Evolutionary conservation across 2,113 vertebrate genomes (phyloP), one percentile per base, ranked within the genome.

Genomic region (Chlorocebus sabaeus): DNA sequence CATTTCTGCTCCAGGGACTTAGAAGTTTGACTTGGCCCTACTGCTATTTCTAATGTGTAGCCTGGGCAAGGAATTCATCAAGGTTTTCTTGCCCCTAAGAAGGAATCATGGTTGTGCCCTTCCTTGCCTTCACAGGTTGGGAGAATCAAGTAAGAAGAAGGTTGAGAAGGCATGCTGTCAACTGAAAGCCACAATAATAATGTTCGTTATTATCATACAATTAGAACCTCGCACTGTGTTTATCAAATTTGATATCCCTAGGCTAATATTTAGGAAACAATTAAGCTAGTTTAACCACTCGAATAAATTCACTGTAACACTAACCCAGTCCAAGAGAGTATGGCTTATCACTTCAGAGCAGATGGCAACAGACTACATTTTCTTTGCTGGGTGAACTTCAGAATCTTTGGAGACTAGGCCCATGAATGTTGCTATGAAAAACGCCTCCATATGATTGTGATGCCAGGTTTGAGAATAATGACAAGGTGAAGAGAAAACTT

Each of bases 91-190:
- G 83, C 8, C 9, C 1, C 0, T 27, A 4, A 23, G 3, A 23
- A 50, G 48, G 38, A 2, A 14, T 72, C 0, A 0, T 30, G 20
- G 38, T n/a, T 64, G 1, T 38, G 27, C 3, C 25, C 4, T 64
- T 3, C 87, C 55, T 80, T 55, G 38, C 32, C 43, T 80, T 61
- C 38, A 2, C 1, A 35, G 10, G 2, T 5, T 57, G 50, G 45
- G 40, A 79, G 27, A 38, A 38, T 48, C 55, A 55, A 20, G 30
- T 5, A 17, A 48, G 50, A 68, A 8, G 22, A 73, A 17, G 45
- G 17, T 32, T 23, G 20, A 68, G 68, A 78, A 90, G 67, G 8
- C 43, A 18, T 38, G 27, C 6, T 43, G 27, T 72, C 82, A 70
- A 18, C 40, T 6, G 4, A 22, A 8, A 40, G 43, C 0, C 43